Evolutionary conservation across 2,797 vertebrate species (phyloP), one percentile per base, ranked within the genome.

Genomic region (Myiotriccus ornatus): DNA sequence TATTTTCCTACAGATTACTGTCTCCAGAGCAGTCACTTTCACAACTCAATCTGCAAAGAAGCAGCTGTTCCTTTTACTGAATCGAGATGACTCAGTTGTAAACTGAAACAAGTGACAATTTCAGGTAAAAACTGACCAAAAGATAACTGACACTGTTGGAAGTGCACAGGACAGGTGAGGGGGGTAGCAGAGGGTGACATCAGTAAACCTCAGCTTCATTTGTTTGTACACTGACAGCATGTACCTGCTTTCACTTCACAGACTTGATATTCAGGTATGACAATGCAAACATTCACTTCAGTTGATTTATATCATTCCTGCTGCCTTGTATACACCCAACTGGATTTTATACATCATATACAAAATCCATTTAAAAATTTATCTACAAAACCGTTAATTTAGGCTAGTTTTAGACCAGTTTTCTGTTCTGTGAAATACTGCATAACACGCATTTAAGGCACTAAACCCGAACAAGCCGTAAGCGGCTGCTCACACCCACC

Each of bases 261-360:
- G 35, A 20, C 39, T 47, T 63, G 2, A 35, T 8, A 11, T 28
- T 49, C 4, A 1, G 30, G 44, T 39, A 35, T 27, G 25, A 32
- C 69, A 53, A 7, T 0, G 5, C 16, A 67, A 46, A 21, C 13
- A 34, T 37, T 27, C 63, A 41, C 28, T 28, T 73, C 19, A 18
- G 30, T 44, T 0, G 0, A 10, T 20, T 73, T 34, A 24, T 1
- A 20, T 1, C 2, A 37, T 3, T 3, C 1, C 8, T n/a, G 3
- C 10, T 49, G 12, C 30, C 49, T 4, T 5, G 14, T 1, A 2
- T 2, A 37, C 2, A 1, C 12, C 39, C 14, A 16, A 5, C 11
- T 10, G 10, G 21, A 7, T 18, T 56, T 79, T 13, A 62, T 7
- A 8, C 2, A 8, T 4, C 4, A 37, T 0, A 9, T 3, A 25